Evolutionary conservation across 1,140 invertebrate genomes (phyloP), one percentile per base, ranked within the genome.

Genomic region (Kradibia gibbosae): DNA sequence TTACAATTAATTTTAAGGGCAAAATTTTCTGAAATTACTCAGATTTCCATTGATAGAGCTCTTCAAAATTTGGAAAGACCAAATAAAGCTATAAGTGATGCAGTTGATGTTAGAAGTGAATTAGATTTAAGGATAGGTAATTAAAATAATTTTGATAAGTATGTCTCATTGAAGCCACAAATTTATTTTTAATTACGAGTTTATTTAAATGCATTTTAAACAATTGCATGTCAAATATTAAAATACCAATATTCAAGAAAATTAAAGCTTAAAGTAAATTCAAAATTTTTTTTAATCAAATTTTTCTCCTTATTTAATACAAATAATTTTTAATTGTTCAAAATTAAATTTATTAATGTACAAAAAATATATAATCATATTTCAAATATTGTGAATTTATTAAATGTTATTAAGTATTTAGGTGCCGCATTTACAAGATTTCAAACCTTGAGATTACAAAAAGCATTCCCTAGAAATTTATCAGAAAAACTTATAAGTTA

Each of bases 401-500:
- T 28, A 82, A 42, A 50, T 17, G 11, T 72, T 70, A 45, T 80
- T 60, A 48, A 81, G 0, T 83, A 11, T 72, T 48, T 83, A 95
- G 97, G 98, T 83, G 98, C 99, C 71, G 97, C 99, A 42, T 99
- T 99, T 90, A 99, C 99, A n/a, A 93, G 99, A 71, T 97, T 99
- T 89, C 99, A 99, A 93, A 99, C 99, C 0, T 87, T 99, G 39
- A 93, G 98, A 62, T 89, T 99, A 1, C 94, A 96, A 87, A 95
- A 95, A 88, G 94, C 97, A 13, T 98, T 99, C 90, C 97, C 97
- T 4, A 91, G 92, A 70, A 93, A 93, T 85, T 91, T 97, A 72
- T 90, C 93, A 1, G 93, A 96, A 45, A 94, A 95, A 88, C 89
- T 99, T 0, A 96, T 99, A 36, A 99, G 98, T 90, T 98, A 99